Base-by-base conservation (phyloP, 2,797 vertebrate species). In the Gymnoscopelus microlampas region DNA sequence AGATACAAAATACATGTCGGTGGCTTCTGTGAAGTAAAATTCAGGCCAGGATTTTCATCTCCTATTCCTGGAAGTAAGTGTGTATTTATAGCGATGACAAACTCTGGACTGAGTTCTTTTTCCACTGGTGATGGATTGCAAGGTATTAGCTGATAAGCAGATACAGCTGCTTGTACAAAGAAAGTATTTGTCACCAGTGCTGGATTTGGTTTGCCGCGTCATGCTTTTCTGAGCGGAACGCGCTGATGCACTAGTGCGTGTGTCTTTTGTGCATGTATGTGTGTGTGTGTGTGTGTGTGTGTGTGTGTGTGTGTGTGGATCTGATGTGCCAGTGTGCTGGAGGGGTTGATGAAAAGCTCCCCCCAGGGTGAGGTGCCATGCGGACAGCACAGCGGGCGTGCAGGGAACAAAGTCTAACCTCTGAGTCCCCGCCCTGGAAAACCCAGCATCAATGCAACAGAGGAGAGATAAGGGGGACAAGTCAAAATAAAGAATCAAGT, bases 401-500 rank as follows among this genome's bases (percentile, higher is more conserved):
- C 95, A 95, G 89, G 39, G 86, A 92, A 92, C 85, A 92, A 90
- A 91, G 85, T 95, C 96, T 97, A 96, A 98, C 97, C 97, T 98
- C 95, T 89, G 93, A 92, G 60, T 97, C 96, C 93, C 96, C 96
- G 88, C 94, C 91, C 93, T 93, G 94, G 93, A 91, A 77, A 88
- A 93, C 91, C 90, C 91, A 90, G 85, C 92, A 86, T 91, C 89
- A 90, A 91, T 91, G 89, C 93, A 90, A 93, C 91, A 93, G 94
- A 92, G 94, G 87, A 95, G 90, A 44, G 87, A 94, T 90, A 94
- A 86, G 80, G 88, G 35, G 68, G 83, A 94, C 88, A 93, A 86
- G 39, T 44, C 86, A 92, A 93, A 69, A 92, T 82, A 93, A 81
- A 93, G 80, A 92, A 92, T 88, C 87, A 78, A 47, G 81, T 93